These are phyloP conservation scores for Synanthedon formicaeformis DNA, from an alignment of 2,888 invertebrate species.

Conservation along the genomic window DNA sequence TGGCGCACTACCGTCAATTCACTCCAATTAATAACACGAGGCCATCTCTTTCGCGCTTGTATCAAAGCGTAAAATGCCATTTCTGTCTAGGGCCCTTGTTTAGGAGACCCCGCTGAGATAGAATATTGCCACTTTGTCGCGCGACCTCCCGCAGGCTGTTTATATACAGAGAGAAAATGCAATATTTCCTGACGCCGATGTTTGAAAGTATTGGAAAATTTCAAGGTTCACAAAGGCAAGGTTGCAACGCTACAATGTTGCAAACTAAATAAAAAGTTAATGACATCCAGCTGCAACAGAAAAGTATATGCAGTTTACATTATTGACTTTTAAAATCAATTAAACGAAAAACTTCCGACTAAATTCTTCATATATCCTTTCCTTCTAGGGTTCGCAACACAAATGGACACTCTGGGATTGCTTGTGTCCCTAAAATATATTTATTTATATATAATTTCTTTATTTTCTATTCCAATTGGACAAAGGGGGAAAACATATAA, in stretches of 20 bases:
- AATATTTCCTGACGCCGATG: constrained; percentile 47
- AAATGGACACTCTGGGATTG: too few species aligned
- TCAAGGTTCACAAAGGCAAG: not conserved
- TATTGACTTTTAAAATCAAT: too few species aligned
- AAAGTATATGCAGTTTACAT: too few species aligned
- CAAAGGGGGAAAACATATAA: too few species aligned
- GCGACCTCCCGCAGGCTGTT: constrained; percentile 56
- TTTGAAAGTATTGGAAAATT: constrained; percentile 17
- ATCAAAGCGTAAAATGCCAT: constrained; percentile 17
- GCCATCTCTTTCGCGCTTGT: constrained; percentile 24
- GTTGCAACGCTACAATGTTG: not conserved
- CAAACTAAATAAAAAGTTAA: too few species aligned
- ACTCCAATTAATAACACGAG: constrained; percentile 64
- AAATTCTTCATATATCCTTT: too few species aligned
- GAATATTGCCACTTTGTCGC: constrained; percentile 70
- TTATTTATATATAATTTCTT: too few species aligned
- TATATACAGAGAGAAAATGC: constrained; percentile 53
- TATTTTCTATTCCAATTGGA: too few species aligned
- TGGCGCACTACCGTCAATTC: constrained; percentile 67
- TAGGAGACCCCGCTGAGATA: constrained; percentile 65
- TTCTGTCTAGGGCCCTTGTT: constrained; percentile 56
- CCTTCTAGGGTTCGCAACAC: too few species aligned
- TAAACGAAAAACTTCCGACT: too few species aligned
- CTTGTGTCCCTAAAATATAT: too few species aligned
- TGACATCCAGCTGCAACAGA: too few species aligned